Conservation (phyloP, 2,888 invertebrate species). For the Pelosia muscerda region DNA sequence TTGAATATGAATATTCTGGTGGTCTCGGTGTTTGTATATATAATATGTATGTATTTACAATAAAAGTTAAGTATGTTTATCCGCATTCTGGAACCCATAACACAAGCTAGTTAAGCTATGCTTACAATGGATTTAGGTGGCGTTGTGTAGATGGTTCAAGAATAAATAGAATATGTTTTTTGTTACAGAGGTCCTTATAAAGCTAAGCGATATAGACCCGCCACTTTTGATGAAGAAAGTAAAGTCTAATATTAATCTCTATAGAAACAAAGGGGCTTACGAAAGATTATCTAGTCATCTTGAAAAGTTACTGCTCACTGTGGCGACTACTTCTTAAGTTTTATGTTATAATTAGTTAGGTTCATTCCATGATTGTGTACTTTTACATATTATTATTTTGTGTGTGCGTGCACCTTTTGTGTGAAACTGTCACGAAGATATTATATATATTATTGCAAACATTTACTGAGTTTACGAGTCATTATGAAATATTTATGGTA, state of each 20-base stretch:
- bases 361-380: background rate
- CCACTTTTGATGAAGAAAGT: conserved; percentile 86
- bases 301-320: conserved; percentile 59
- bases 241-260: conserved; percentile 85
- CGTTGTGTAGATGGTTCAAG: too few relatives aligned
- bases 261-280: conserved; percentile 87
- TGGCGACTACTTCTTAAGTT: conserved; percentile 12
- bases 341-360: background rate
- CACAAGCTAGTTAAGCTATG: too few relatives aligned
- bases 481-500: background rate
- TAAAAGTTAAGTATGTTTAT: too few relatives aligned
- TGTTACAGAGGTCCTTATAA: conserved; percentile 84
- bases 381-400: background rate
- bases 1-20: too few relatives aligned
- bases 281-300: conserved; percentile 75
- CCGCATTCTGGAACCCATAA: too few relatives aligned
- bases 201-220: conserved; percentile 85
- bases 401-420: background rate
- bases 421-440: background rate
- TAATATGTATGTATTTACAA: too few relatives aligned
- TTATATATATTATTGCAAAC: background rate
- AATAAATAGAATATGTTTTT: too few relatives aligned
- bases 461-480: background rate
- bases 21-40: too few relatives aligned
- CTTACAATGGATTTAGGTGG: too few relatives aligned